Percentiles rank a stretch among this genome's conserved stretches.
These are phyloP conservation scores for Meiosimyza platycephala DNA, from an alignment of 2,888 invertebrate genomes.

Conservation along the genomic window DNA sequence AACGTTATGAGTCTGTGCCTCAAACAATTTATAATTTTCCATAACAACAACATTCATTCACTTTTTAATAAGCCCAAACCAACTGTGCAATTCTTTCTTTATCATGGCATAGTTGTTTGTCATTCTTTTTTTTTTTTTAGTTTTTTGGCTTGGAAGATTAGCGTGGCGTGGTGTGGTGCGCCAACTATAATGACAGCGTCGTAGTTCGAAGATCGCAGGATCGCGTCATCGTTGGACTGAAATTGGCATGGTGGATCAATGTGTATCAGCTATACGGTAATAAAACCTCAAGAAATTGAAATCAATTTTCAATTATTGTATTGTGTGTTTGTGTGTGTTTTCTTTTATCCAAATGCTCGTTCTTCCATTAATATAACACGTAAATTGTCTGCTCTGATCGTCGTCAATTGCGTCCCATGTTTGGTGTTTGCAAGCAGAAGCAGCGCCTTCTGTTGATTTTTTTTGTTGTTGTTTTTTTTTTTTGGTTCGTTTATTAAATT, in stretches of 20 bases:
- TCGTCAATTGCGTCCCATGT: background rate
- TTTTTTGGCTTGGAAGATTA: background rate
- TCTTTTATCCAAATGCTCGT: constrained; percentile 26
- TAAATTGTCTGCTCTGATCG: constrained; percentile 27
- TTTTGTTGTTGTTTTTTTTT: too few relatives aligned
- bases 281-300: constrained; percentile 48
- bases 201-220: constrained; percentile 32
- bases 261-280: constrained; percentile 34
- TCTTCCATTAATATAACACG: constrained; percentile 25
- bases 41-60: too few relatives aligned
- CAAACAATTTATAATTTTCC: too few relatives aligned
- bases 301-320: constrained; percentile 61
- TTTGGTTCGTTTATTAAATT: too few relatives aligned
- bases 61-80: too few relatives aligned
- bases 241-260: constrained; percentile 26
- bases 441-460: too few relatives aligned
- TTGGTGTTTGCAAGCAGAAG: too few relatives aligned
- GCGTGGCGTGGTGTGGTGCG: constrained; percentile 13
- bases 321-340: constrained; percentile 25
- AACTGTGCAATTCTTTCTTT: too few relatives aligned
- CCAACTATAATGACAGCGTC: constrained; percentile 8
- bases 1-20: too few relatives aligned
- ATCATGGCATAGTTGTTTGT: background rate
- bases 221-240: constrained; percentile 2
- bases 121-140: background rate